Base-by-base conservation (phyloP, 2,797 vertebrate genomes). In the Gorsachius magnificus region DNA sequence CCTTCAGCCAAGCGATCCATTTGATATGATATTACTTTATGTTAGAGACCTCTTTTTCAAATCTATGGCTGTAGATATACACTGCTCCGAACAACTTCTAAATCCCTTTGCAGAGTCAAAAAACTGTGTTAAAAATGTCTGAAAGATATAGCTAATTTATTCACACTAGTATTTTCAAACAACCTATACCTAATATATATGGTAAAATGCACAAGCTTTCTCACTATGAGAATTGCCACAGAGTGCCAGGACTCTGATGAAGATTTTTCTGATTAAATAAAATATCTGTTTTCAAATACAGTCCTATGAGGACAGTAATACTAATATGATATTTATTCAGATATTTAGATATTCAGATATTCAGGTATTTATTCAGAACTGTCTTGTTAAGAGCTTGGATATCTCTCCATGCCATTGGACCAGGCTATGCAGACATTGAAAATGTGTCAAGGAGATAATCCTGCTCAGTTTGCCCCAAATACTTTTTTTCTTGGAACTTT, bases 221-320 rank as follows among this genome's bases (percentile, higher is more conserved):
- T 64, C 36, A 41, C 9, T 46, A 68, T 60, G 26, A 85, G 45
- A 96, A 80, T 35, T 54, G 15, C 43, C 70, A 13, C 28, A 50
- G 14, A 33, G 15, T 54, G 14, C 33, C 24, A n/a, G 14, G 48
- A n/a, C 8, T 80, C 51, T 54, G 18, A 1, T 29, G 0, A 65
- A 89, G 11, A 58, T 31, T 81, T 81, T 79, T 69, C 16, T 63
- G 15, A 19, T 76, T 90, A 92, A 88, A 72, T 53, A 72, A 41
- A 85, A 89, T 0, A 28, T 17, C 4, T 66, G 16, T 46, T 88
- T 94, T 88, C 10, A 63, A 45, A 81, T n/a, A 50, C 6, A 64
- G 7, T 53, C 17, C 19, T 68, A 8, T 35, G 4, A 21, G 29
- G 48, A 51, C 3, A 74, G 38, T 41, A 80, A 70, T 25, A 50